Conservation (phyloP, 2,113 vertebrate species). For the Lichenostomus cassidix region DNA sequence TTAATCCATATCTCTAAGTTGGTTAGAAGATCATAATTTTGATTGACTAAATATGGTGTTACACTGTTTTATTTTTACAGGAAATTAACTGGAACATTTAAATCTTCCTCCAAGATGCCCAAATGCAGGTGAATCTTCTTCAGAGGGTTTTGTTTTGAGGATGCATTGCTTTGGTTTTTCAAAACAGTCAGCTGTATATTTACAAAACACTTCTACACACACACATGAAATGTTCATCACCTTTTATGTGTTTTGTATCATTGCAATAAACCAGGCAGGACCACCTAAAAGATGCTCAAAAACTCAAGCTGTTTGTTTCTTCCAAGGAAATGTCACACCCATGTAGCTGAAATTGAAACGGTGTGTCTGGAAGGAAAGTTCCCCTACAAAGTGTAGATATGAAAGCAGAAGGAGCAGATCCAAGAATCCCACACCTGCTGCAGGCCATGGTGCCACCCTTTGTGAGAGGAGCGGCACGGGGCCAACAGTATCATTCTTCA, state of each 20-base stretch:
- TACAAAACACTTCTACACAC: conserved; percentile 22
- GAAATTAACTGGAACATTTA: neutral
- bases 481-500: neutral
- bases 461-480: neutral
- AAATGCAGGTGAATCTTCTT: neutral
- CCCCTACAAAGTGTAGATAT: neutral
- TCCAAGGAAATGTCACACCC: neutral
- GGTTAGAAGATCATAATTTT: neutral
- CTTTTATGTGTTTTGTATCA: conserved; percentile 43
- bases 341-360: neutral
- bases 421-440: neutral
- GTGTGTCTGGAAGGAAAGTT: neutral
- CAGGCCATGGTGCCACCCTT: fast-evolving
- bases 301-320: neutral
- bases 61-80: neutral
- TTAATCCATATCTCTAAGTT: neutral
- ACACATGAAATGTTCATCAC: conserved; percentile 35
- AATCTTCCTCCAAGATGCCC: neutral
- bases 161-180: conserved; percentile 9
- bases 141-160: neutral
- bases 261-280: conserved; percentile 21
- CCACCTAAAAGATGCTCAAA: conserved; percentile 26
- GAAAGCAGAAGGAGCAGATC: neutral
- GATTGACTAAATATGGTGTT: neutral
- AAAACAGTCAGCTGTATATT: neutral